Conservation (phyloP, 2,797 vertebrate species). For the Darevskia nairensis region DNA sequence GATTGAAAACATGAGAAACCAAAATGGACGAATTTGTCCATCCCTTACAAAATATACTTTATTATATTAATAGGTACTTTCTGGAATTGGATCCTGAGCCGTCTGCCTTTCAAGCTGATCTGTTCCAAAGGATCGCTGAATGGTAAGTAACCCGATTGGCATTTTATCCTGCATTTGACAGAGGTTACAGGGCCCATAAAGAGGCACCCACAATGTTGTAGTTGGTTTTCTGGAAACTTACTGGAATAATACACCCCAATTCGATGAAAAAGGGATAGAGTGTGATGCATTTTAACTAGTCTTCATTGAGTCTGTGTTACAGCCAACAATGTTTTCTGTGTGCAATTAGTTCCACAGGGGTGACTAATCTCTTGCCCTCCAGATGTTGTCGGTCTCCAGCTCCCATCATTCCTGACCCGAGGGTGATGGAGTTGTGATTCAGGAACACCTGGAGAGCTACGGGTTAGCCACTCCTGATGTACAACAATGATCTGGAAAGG, state of each 20-base stretch:
- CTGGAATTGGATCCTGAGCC: constrained; percentile 50
- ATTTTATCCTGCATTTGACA: constrained; percentile 31
- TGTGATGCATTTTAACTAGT: constrained; percentile 44
- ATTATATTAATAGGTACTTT: constrained; percentile 58
- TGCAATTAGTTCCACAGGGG: neutral
- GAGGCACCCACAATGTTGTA: neutral
- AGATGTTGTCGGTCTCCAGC: too few species aligned
- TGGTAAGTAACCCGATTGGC: constrained; percentile 64
- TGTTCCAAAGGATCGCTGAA: constrained; percentile 51
- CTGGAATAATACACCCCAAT: constrained; percentile 42
- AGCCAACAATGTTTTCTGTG: neutral
- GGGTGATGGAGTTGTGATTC: too few species aligned
- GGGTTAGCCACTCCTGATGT: too few species aligned
- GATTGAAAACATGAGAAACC: too few species aligned
- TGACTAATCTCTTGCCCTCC: neutral
- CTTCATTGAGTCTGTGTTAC: constrained; percentile 42
- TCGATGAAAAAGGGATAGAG: constrained; percentile 39
- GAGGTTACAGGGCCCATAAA: neutral
- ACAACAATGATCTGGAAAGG: neutral
- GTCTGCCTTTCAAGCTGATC: constrained; percentile 51
- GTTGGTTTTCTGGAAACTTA: constrained; percentile 22
- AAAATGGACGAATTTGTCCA: too few species aligned
- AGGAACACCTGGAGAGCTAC: too few species aligned
- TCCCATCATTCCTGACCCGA: too few species aligned
- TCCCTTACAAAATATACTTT: constrained; percentile 26